Evolutionary conservation across 2,797 vertebrate species (phyloP).

Genomic region (Macroramphosus scolopax): DNA sequence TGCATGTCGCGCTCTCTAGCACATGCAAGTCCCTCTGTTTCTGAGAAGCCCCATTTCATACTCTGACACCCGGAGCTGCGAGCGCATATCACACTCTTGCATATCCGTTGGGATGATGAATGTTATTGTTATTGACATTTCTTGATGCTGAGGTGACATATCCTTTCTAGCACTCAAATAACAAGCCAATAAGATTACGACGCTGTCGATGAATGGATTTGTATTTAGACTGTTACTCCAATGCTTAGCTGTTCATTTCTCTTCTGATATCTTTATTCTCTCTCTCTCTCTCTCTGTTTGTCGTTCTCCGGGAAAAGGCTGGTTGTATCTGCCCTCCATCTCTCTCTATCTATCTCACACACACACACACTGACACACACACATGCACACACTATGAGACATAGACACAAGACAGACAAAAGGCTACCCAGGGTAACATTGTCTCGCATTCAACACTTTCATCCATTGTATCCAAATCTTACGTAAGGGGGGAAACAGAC

Average conservation of each 20-base stretch:
- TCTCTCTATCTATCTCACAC: slow-evolving; percentile 2
- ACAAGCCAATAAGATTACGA: slow-evolving; percentile 22
- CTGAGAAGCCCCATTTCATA: slow-evolving; percentile 18
- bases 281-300: slow-evolving; percentile 1
- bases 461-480: slow-evolving; percentile 38
- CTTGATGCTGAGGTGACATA: slow-evolving; percentile 27
- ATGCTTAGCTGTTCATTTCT: slow-evolving; percentile 9
- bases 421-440: too few species aligned
- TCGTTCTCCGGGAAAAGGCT: slow-evolving; percentile 9
- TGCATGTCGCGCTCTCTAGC: background rate
- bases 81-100: slow-evolving; percentile 15
- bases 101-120: slow-evolving; percentile 26
- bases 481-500: slow-evolving; percentile 43
- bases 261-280: slow-evolving; percentile 12
- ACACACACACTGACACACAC: background rate
- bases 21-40: slow-evolving; percentile 19
- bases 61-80: background rate
- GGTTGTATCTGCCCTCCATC: slow-evolving; percentile 5
- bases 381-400: background rate
- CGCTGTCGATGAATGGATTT: slow-evolving; percentile 3
- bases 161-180: slow-evolving; percentile 7
- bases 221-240: slow-evolving; percentile 15
- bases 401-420: slow-evolving; percentile 12
- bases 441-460: slow-evolving; percentile 37
- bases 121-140: slow-evolving; percentile 38